Conservation (phyloP, 2,113 vertebrate species). For the Garra rufa region DNA sequence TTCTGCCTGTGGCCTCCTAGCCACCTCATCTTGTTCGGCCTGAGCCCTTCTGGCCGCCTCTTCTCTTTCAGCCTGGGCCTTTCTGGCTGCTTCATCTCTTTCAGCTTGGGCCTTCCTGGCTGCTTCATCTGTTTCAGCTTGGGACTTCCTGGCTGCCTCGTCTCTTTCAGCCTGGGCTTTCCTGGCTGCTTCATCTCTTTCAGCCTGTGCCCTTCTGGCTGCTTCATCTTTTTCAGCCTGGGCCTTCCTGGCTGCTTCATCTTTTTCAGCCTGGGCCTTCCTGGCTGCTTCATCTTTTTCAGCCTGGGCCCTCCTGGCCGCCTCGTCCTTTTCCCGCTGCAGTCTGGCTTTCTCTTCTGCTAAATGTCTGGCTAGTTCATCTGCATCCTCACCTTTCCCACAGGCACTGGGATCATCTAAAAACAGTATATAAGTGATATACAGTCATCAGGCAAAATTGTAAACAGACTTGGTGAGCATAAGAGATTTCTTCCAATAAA, state of each 20-base stretch:
- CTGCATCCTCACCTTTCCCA: constrained; percentile 42
- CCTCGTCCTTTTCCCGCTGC: constrained; percentile 33
- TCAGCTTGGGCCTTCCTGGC: constrained; percentile 10
- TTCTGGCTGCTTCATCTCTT: not conserved
- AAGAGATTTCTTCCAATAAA: too few species aligned
- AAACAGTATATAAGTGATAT: not conserved
- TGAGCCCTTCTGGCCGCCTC: constrained; percentile 15
- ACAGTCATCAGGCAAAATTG: not conserved
- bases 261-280: constrained; percentile 43
- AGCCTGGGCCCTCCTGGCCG: constrained; percentile 33
- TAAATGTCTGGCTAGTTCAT: constrained; percentile 38
- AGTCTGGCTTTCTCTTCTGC: constrained; percentile 28
- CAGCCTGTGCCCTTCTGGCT: constrained; percentile 34
- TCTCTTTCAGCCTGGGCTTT: not conserved
- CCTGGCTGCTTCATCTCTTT: constrained; percentile 13
- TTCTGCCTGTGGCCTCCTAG: constrained; percentile 32
- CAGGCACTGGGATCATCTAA: constrained; percentile 59
- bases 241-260: not conserved
- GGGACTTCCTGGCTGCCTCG: not conserved
- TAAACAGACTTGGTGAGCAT: not conserved
- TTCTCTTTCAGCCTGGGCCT: not conserved
- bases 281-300: constrained; percentile 38
- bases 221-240: not conserved
- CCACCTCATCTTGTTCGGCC: constrained; percentile 24
- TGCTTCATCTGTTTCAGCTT: not conserved